Base-by-base conservation (phyloP, 2,797 vertebrate species). In the Rhinatrema bivittatum region DNA sequence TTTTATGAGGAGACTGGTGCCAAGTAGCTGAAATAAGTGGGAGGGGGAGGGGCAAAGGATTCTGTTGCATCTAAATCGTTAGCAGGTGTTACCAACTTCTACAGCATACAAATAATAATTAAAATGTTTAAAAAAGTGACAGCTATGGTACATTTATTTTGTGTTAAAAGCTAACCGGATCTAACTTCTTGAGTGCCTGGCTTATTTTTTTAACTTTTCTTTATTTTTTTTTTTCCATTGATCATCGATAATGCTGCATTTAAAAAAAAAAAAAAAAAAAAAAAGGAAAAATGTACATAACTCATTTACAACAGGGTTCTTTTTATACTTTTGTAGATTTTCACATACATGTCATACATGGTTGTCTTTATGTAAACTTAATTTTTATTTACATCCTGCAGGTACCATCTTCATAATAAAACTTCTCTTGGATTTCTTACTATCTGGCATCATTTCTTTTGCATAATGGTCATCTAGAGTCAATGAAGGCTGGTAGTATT, bases 351-450 rank as follows among this genome's bases (percentile, higher is more conserved):
- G 87, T 86, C 87, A 87, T 82, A 91, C 91, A 91, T 88, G 87
- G 78, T 91, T 90, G 91, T 91, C 86, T 92, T 93, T 94, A 87
- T 98, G 93, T 95, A 97, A 50, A 94, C 87, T 87, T 86, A 80
- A 85, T 90, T 94, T 93, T 87, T 66, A 25, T 34, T 87, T 87
- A 89, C 94, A 97, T 94, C 92, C 83, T 71, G 86, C 91, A 94
- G 91, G 88, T 95, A 90, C 91, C 95, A 97, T 96, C 91, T 94
- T 94, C 93, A 97, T 91, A 98, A 98, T 97, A 98, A 92, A 87
- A 47, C 79, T 88, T 91, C 87, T 95, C 90, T 94, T 87, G 84
- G 90, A 92, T 94, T 91, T 92, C 79, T 89, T 92, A 91, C 87
- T 89, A 89, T 88, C 86, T 90, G 88, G 91, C 90, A 94, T 94